These are phyloP conservation scores for Corythornis leucogaster DNA, from an alignment of 2,797 vertebrate species.

Conservation along the genomic window DNA sequence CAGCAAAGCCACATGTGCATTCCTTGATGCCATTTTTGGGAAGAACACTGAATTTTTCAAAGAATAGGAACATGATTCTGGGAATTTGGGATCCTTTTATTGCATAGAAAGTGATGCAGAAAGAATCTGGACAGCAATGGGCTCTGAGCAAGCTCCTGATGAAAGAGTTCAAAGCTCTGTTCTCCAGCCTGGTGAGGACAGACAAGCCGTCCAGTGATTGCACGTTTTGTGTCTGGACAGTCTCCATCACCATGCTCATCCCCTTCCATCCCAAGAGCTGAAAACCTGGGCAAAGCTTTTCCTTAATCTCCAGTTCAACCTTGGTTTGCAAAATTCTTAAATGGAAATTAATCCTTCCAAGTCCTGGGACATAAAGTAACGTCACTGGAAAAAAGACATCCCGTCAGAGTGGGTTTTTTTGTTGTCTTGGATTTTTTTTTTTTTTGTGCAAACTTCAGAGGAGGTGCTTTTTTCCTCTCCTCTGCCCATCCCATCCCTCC, in stretches of 20 bases:
- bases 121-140: not conserved
- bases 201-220: not conserved
- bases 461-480: not conserved
- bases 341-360: not conserved
- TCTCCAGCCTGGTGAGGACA: not conserved
- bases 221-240: not conserved
- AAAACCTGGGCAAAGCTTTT: slow-evolving; percentile 60
- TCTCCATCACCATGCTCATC: slow-evolving; percentile 22
- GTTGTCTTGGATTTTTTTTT: not conserved
- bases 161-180: slow-evolving; percentile 26
- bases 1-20: rapidly evolving
- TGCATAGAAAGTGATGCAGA: not conserved
- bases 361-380: not conserved
- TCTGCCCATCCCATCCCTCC: not conserved
- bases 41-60: not conserved
- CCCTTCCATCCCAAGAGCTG: not conserved
- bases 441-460: not conserved
- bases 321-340: slow-evolving; percentile 29
- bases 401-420: not conserved
- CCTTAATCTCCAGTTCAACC: slow-evolving; percentile 46
- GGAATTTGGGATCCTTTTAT: not conserved
- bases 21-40: not conserved
- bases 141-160: slow-evolving; percentile 34
- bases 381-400: rapidly evolving
- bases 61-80: not conserved